Conservation (phyloP, 2,113 vertebrate genomes). For the Diadophis punctatus region DNA sequence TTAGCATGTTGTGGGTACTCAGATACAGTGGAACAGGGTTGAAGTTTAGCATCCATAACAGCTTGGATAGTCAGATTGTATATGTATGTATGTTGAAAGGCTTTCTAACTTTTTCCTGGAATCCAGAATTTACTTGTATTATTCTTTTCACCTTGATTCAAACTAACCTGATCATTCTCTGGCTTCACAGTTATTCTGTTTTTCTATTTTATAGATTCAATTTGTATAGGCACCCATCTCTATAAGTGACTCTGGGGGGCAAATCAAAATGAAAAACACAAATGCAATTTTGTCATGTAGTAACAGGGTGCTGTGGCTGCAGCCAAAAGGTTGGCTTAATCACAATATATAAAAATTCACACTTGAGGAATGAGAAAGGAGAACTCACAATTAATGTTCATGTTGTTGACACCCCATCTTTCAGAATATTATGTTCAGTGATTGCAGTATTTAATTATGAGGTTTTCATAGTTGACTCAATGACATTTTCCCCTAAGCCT, state of each 20-base stretch:
- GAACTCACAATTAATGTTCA: slow-evolving; percentile 27
- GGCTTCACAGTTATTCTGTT: background rate
- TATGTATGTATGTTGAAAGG: background rate
- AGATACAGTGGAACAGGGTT: background rate
- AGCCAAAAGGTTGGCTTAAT: background rate
- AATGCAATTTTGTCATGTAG: background rate
- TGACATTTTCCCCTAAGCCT: slow-evolving; percentile 50
- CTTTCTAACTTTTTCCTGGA: background rate
- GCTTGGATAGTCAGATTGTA: background rate
- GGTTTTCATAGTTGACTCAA: slow-evolving; percentile 54
- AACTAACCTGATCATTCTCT: background rate
- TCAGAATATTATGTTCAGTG: slow-evolving; percentile 9
- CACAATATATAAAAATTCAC: slow-evolving; percentile 6
- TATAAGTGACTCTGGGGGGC: background rate
- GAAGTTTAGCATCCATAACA: background rate
- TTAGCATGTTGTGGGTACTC: background rate
- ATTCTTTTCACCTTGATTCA: background rate
- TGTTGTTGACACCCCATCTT: slow-evolving; percentile 20
- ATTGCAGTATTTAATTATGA: slow-evolving; percentile 48
- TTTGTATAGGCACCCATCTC: background rate
- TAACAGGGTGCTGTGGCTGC: background rate
- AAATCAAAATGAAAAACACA: background rate
- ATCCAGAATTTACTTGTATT: background rate
- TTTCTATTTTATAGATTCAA: background rate
- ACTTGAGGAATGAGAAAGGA: background rate